A percentile compares a stretch with the other conserved stretches of the same genome.
phyloP scores from a whole-genome alignment of 2,797 vertebrate species.

The Sphenopsis melanotis region DNA sequence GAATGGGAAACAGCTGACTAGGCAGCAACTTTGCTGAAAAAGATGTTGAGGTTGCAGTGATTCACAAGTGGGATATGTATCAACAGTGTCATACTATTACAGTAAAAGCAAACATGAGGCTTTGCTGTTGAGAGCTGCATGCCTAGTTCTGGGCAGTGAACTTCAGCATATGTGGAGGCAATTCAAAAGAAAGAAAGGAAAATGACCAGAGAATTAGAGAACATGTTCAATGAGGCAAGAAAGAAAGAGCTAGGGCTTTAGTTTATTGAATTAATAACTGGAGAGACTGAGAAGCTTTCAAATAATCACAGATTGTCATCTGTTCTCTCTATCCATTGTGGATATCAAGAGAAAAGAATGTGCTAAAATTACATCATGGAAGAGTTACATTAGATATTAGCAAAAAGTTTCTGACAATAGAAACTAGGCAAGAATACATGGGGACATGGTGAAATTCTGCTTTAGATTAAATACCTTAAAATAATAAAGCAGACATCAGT shows the following conservation, averaged over 20 bases:
- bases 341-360: background rate
- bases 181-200: constrained; percentile 3
- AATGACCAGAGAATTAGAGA: background rate
- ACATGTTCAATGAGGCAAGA: background rate
- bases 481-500: background rate
- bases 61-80: constrained; percentile 27
- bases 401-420: background rate
- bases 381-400: background rate
- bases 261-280: background rate
- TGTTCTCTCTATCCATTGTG: background rate
- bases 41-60: constrained; percentile 30
- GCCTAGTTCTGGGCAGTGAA: background rate
- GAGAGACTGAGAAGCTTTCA: background rate
- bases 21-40: constrained; percentile 38
- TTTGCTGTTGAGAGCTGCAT: background rate
- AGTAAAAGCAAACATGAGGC: background rate
- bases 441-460: background rate
- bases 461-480: background rate
- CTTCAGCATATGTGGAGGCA: background rate
- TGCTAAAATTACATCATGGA: background rate
- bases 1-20: constrained; percentile 47
- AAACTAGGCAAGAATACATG: background rate
- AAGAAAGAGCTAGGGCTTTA: background rate
- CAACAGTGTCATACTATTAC: background rate
- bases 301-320: background rate